Conservation (phyloP, 2,797 vertebrate genomes). For the Cyclura pinguis region DNA sequence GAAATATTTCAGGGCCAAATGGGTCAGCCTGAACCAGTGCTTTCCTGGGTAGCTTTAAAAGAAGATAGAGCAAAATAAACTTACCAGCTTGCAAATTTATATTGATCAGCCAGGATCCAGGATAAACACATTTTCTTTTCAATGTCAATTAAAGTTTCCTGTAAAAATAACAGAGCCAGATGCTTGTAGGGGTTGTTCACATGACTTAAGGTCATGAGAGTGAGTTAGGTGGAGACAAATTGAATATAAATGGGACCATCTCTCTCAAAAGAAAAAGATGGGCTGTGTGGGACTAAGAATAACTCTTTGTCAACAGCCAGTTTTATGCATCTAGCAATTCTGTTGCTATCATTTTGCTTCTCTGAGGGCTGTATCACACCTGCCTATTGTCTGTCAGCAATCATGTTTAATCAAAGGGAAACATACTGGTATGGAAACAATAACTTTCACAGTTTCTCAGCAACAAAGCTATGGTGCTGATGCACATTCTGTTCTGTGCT, state of each 20-base stretch:
- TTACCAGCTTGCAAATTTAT: constrained; percentile 62
- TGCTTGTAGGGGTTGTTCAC: constrained; percentile 50
- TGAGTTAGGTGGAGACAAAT: constrained; percentile 57
- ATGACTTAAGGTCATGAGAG: constrained; percentile 62
- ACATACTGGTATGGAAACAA: too few relatives aligned
- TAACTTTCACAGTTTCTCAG: too few relatives aligned
- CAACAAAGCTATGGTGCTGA: too few relatives aligned
- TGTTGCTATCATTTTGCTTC: not conserved
- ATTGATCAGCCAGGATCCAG: constrained; percentile 55
- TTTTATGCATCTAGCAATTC: not conserved
- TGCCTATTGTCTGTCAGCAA: too few relatives aligned
- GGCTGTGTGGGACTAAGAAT: constrained; percentile 18
- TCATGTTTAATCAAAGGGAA: too few relatives aligned
- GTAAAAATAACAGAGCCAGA: constrained; percentile 63
- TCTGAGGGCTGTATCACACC: not conserved
- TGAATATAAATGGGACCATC: not conserved
- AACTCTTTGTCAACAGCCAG: not conserved
- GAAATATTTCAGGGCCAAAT: not conserved
- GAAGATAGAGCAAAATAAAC: constrained; percentile 54
- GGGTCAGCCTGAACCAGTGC: not conserved
- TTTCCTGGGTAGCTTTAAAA: constrained; percentile 29
- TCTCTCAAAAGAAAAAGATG: constrained; percentile 23
- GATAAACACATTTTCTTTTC: constrained; percentile 67
- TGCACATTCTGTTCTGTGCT: too few relatives aligned
- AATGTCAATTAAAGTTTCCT: constrained; percentile 64